Base-by-base conservation (phyloP, 2,797 vertebrate genomes). In the Manis pentadactyla region DNA sequence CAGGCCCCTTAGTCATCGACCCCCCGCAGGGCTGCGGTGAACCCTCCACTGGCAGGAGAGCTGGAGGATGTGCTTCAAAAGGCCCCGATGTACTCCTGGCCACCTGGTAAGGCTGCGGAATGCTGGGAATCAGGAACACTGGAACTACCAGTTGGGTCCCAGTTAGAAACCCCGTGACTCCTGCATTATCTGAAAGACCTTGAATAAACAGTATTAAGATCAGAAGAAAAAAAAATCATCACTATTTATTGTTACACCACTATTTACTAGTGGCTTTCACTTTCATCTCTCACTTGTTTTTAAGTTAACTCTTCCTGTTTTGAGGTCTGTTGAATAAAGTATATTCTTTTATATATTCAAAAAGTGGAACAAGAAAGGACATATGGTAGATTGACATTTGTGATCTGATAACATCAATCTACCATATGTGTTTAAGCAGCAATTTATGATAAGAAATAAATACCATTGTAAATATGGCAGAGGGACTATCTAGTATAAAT, bases 1-100 rank as follows among this genome's bases (percentile, higher is more conserved):
- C 77, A 75, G 37, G 73, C 4, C 34, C 19, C 31, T 66, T 51
- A 51, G 71, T 55, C 79, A 63, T 78, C 53, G 29, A 17, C 68
- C 51, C 39, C 64, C 53, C 61, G 73, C 82, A 57, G 78, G 75
- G 46, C 49, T 75, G n/a, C 13, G 6, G 29, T 42, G 78, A 96
- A 37, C 49, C 63, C 37, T 18, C 64, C 78, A 25, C 25, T 42
- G 66, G 55, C 21, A n/a, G 12, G 4, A 61, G 21, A 21, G 73
- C 61, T 68, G 8, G 53, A 88, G 34, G 49, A 15, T 83, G 23
- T 55, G 82, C 75, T 91, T 93, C 87, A 57, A 86, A 90, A 87
- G 29, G 21, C 19, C 34, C 77, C 13, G 2, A 18, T 90, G 8
- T 74, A 27, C 57, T 86, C 51, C 84, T 68, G 55, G 39, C 34